These are phyloP conservation scores for Tretioscincus oriximinensis DNA, from an alignment of 2,113 vertebrate species.

Conservation along the genomic window DNA sequence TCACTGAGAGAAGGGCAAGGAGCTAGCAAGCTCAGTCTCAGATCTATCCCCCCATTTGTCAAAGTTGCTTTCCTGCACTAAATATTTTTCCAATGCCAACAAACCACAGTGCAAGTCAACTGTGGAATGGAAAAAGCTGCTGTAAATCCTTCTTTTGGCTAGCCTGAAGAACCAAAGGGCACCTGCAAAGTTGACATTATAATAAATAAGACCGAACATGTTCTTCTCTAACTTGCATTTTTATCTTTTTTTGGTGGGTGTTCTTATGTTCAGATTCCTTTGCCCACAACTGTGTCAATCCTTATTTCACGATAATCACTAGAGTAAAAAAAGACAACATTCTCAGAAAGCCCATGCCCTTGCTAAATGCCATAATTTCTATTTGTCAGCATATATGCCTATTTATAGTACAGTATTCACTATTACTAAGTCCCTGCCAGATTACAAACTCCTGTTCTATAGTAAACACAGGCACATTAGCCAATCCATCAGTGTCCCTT, in stretches of 20 bases:
- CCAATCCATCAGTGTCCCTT: background rate
- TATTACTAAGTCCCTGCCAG: background rate
- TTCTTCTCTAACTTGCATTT: background rate
- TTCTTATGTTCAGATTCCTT: background rate
- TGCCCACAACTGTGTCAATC: background rate
- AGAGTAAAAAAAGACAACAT: background rate
- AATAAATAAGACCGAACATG: background rate
- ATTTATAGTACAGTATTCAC: slow-evolving; percentile 17
- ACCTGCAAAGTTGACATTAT: background rate
- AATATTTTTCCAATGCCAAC: no score
- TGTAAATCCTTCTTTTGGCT: background rate
- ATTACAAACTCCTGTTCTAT: background rate
- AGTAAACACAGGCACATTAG: slow-evolving; percentile 6
- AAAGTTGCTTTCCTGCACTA: background rate
- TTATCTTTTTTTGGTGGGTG: background rate
- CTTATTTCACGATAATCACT: background rate
- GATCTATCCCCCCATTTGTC: no score
- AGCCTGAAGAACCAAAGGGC: background rate
- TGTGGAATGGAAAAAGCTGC: no score
- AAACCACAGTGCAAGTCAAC: no score
- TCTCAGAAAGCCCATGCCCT: background rate
- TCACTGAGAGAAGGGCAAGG: no score
- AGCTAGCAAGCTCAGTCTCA: no score
- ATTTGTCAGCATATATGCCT: background rate
- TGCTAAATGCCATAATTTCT: background rate